phyloP scores from a whole-genome alignment of 2,888 invertebrate species.

The Apocheima hispidaria region DNA sequence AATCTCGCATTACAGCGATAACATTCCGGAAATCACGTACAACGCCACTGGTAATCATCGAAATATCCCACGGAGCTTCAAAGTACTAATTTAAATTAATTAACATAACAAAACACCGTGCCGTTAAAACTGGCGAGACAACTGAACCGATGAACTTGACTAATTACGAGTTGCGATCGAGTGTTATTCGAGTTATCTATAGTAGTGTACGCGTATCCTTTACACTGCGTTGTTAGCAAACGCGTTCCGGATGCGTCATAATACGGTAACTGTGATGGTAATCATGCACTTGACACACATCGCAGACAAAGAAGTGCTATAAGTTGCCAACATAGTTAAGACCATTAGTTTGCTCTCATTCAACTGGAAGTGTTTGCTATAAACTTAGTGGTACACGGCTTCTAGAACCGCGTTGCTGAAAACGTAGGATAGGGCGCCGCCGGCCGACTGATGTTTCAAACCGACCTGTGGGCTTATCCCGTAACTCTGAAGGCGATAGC shows the following conservation, averaged over 20 bases:
- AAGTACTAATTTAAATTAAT: constrained; percentile 59
- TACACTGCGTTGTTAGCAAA: constrained; percentile 32
- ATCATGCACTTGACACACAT: constrained; percentile 43
- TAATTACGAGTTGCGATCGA: constrained; percentile 27
- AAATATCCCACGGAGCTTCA: constrained; percentile 57
- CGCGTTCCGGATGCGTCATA: constrained; percentile 33
- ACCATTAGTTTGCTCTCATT: not conserved
- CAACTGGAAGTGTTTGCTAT: not conserved
- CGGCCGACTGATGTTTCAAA: too few species aligned
- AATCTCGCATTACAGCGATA: constrained; percentile 20
- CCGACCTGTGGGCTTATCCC: too few species aligned
- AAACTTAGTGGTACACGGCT: too few species aligned
- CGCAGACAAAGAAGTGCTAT: constrained; percentile 41
- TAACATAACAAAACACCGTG: constrained; percentile 56
- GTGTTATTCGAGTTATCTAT: constrained; percentile 5
- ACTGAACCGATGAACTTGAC: constrained; percentile 12
- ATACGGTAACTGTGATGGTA: constrained; percentile 24
- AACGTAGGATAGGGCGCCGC: too few species aligned
- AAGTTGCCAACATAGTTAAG: not conserved
- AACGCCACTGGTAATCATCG: constrained; percentile 48
- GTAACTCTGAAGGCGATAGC: too few species aligned
- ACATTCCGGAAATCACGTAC: constrained; percentile 46
- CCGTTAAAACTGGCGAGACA: constrained; percentile 22
- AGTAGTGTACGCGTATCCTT: constrained; percentile 30
- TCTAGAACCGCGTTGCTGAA: too few species aligned